Base-by-base conservation (phyloP, 2,113 vertebrate species). In the Psettodes erumei region DNA sequence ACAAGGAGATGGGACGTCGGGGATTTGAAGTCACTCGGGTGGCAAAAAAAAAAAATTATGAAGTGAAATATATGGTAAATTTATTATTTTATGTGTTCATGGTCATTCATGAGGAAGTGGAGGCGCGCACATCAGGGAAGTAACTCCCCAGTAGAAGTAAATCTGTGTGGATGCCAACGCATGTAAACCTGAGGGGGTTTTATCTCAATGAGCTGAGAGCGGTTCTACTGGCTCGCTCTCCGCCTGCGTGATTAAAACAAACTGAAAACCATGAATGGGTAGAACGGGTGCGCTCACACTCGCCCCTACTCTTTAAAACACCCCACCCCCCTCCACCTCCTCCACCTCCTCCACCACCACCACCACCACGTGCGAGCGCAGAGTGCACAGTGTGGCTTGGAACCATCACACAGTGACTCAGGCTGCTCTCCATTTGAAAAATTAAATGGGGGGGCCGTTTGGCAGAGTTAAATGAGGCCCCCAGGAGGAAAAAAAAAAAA, bases 351-450 rank as follows among this genome's bases (percentile, higher is more conserved):
- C 28, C 68, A n/a, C 25, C 37, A 4, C 10, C 38, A 8, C 59
- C 23, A 1, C 50, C 78, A n/a, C 59, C 48, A 62, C 18, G 45
- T 73, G 58, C 30, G 21, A 71, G 64, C 28, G 11, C 56, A 19
- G 70, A 56, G 62, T 65, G 77, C 45, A 68, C 62, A 23, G 62
- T 43, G 76, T 66, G 79, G 84, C 87, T 87, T 78, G 84, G 83
- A 86, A 76, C 75, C 85, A 72, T 84, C 87, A 51, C 83, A 85
- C 83, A 85, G 90, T 93, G 93, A 93, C 91, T 93, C 92, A 92
- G 92, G 85, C 85, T 71, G 69, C 85, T 87, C 85, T 93, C 92
- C 91, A 93, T 93, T 93, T 92, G 85, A 93, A 92, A 93, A 92
- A 93, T 93, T 90, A 93, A 91, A 92, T n/a, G 25, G 69, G 61